phyloP scores from a whole-genome alignment of 2,888 invertebrate species.

The Platypus cylindrus region DNA sequence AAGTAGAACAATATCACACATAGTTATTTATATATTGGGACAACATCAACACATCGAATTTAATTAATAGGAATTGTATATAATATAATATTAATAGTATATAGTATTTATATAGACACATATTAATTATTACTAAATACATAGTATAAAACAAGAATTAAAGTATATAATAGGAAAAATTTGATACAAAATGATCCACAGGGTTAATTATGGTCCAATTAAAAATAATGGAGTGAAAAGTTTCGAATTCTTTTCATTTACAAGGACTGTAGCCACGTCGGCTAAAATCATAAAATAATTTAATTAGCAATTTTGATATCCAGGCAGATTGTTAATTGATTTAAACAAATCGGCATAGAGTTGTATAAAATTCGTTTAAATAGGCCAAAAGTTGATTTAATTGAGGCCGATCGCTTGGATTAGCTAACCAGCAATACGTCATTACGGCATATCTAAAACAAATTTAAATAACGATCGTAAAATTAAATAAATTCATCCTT shows the following conservation, averaged over 20 bases:
- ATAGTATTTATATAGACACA: no score
- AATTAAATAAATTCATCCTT: conserved; percentile 32
- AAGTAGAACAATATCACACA: no score
- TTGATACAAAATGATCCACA: neutral
- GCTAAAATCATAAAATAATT: neutral
- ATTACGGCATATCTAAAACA: conserved; percentile 52
- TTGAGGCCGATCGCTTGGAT: conserved; percentile 51
- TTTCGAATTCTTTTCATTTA: no score
- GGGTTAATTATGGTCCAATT: conserved; percentile 1
- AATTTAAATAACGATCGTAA: conserved; percentile 6
- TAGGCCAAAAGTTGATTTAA: conserved; percentile 58
- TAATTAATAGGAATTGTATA: no score
- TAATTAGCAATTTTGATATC: neutral
- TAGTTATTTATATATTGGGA: no score
- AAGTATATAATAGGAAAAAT: no score
- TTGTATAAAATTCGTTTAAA: conserved; percentile 59
- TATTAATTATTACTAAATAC: no score
- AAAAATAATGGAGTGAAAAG: neutral
- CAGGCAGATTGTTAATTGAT: conserved; percentile 1
- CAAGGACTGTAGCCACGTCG: neutral
- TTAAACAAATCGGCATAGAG: conserved; percentile 55
- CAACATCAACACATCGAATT: no score
- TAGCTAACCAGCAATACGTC: conserved; percentile 62
- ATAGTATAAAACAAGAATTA: no score
- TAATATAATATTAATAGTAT: no score